Evolutionary conservation across 2,113 vertebrate genomes (phyloP).

Genomic region (Stegastes partitus): DNA sequence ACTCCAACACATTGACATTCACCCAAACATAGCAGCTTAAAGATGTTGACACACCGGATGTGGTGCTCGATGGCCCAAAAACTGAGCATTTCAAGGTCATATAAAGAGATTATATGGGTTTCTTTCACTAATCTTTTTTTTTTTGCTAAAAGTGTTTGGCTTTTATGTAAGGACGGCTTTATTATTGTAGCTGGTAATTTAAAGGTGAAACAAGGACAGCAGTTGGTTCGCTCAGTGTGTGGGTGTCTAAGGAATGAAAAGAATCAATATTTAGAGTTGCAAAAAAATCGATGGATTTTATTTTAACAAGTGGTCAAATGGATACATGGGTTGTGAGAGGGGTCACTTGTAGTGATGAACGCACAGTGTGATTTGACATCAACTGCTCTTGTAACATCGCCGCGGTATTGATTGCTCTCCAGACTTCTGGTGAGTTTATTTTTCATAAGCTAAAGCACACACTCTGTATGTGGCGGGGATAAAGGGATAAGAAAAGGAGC

Average conservation of each 20-base stretch:
- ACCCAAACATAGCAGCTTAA: neutral
- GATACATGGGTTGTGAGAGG: neutral
- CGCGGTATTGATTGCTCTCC: no score
- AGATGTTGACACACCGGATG: neutral
- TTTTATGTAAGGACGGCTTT: neutral
- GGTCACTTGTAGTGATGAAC: neutral
- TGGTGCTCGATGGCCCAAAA: neutral
- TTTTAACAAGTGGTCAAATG: neutral
- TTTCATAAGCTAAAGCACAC: no score
- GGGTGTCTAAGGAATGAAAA: neutral
- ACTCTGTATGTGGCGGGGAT: no score
- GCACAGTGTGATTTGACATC: no score
- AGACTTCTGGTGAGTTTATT: no score
- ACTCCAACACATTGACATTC: slow-evolving; percentile 20
- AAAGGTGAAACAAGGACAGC: neutral
- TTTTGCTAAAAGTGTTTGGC: neutral
- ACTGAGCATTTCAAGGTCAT: slow-evolving; percentile 18
- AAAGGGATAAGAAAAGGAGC: no score
- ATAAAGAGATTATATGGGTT: neutral
- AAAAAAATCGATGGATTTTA: neutral
- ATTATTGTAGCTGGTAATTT: neutral
- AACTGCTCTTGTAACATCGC: no score
- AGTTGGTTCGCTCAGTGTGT: neutral
- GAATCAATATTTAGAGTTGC: neutral
- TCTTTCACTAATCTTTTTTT: neutral